Conservation (phyloP, 2,113 vertebrate species). For the Tachuris rubrigastra region DNA sequence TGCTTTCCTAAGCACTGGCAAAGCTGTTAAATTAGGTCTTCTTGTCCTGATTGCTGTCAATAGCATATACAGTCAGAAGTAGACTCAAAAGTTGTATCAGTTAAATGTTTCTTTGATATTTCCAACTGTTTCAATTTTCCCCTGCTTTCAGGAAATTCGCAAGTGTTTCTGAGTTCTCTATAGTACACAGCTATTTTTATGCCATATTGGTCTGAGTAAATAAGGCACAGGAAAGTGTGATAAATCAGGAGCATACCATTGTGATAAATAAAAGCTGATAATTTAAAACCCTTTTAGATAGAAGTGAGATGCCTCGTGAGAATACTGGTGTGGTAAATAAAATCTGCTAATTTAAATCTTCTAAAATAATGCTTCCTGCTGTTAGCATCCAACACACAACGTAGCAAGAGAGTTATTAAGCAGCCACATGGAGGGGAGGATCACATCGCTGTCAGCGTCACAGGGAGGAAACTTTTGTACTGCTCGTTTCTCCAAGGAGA, state of each 20-base stretch:
- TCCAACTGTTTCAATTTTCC: background rate
- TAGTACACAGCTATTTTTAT: constrained; percentile 18
- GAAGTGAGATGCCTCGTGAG: constrained; percentile 61
- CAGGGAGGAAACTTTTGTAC: background rate
- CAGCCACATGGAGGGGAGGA: background rate
- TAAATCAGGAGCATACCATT: constrained; percentile 46
- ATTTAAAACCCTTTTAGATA: constrained; percentile 75
- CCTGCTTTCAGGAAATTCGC: background rate
- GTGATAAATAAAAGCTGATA: constrained; percentile 77
- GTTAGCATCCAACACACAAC: constrained; percentile 12
- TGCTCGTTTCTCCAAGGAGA: background rate
- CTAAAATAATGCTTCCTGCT: constrained; percentile 58
- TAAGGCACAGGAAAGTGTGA: constrained; percentile 21
- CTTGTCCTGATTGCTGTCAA: background rate
- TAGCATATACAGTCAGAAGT: background rate
- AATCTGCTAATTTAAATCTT: constrained; percentile 75
- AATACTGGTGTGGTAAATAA: constrained; percentile 71
- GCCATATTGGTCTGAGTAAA: constrained; percentile 21
- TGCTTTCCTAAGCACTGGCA: background rate
- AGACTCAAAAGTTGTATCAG: background rate
- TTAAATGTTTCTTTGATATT: background rate
- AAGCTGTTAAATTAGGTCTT: background rate
- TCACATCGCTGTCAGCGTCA: background rate
- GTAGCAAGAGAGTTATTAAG: background rate
- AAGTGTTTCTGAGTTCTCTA: background rate